Conservation (phyloP, 2,888 invertebrate genomes). For the Agonopterix heracliana region DNA sequence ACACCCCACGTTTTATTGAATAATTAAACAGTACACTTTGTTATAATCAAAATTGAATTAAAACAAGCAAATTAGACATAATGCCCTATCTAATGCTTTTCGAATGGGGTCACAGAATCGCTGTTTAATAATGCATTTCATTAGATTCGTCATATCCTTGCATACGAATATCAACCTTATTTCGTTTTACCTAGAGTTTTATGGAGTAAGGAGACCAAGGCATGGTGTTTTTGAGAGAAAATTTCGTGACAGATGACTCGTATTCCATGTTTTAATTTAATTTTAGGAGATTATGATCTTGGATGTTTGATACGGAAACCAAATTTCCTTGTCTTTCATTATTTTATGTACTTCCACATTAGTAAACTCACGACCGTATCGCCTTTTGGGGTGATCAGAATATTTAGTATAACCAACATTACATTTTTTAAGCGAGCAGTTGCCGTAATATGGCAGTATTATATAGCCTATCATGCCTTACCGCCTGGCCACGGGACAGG, state of each 20-base stretch:
- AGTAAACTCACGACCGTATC: too few species aligned
- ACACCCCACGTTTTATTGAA: conserved; percentile 35
- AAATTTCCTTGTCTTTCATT: too few species aligned
- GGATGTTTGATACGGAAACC: background rate
- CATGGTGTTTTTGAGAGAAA: conserved; percentile 12
- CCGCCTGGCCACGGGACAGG: too few species aligned
- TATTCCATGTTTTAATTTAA: conserved; percentile 21
- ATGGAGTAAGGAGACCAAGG: background rate
- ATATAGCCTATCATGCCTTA: too few species aligned
- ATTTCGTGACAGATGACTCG: conserved; percentile 49
- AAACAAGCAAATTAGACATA: conserved; percentile 69
- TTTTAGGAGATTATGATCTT: background rate
- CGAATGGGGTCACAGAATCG: conserved; percentile 64
- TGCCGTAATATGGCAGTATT: too few species aligned
- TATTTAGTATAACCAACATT: too few species aligned
- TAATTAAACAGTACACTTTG: conserved; percentile 64
- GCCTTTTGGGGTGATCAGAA: too few species aligned
- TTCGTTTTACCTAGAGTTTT: background rate
- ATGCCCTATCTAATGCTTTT: conserved; percentile 57
- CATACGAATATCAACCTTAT: background rate
- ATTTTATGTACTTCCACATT: too few species aligned
- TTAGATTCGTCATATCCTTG: conserved; percentile 26
- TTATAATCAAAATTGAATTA: conserved; percentile 70
- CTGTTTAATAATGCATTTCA: conserved; percentile 65
- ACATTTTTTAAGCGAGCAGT: too few species aligned